These are phyloP conservation scores for Phrynosoma platyrhinos DNA, from an alignment of 2,113 vertebrate species.

Conservation along the genomic window DNA sequence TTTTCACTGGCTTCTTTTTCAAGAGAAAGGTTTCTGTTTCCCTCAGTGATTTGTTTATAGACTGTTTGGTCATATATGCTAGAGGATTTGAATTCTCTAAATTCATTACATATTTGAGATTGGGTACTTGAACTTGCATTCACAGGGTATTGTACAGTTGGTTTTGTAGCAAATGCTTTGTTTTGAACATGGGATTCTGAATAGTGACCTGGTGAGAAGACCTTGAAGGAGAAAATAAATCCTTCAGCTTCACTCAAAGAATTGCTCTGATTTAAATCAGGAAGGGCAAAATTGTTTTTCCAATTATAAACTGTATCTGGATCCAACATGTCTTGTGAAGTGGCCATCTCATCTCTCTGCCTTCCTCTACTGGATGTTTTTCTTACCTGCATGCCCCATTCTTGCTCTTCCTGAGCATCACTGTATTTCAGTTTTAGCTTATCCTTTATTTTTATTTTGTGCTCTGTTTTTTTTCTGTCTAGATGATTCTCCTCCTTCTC, in stretches of 20 bases:
- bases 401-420: constrained; percentile 35
- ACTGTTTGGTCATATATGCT: constrained; percentile 7
- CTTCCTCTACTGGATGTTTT: background rate
- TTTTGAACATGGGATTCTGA: constrained; percentile 4
- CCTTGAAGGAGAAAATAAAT: background rate
- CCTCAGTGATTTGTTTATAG: constrained; percentile 23
- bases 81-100: constrained; percentile 28
- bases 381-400: background rate
- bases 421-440: background rate
- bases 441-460: background rate
- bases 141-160: background rate
- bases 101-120: background rate
- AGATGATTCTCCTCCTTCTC: background rate
- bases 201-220: background rate
- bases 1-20: constrained; percentile 1
- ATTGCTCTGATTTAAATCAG: background rate
- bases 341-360: background rate
- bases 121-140: background rate
- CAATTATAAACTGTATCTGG: constrained; percentile 19
- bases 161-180: background rate
- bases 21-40: constrained; percentile 8
- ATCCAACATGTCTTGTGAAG: background rate
- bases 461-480: constrained; percentile 23
- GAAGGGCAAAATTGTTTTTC: background rate
- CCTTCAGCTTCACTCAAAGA: background rate